Evolutionary conservation across 2,113 vertebrate genomes (phyloP).

Genomic region (Neogale vison): DNA sequence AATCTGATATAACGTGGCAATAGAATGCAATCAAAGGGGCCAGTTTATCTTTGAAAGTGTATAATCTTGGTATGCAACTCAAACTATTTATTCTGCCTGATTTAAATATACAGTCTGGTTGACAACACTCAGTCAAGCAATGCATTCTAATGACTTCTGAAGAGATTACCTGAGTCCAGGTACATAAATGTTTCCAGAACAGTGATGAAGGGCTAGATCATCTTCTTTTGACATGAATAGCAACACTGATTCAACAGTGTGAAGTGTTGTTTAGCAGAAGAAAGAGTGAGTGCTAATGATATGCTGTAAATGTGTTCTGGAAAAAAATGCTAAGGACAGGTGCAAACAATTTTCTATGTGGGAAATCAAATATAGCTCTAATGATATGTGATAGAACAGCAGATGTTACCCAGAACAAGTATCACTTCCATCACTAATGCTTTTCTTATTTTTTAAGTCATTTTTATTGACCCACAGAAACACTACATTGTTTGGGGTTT

Average conservation of each 20-base stretch:
- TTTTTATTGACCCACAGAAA: constrained; percentile 74
- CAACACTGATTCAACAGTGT: constrained; percentile 32
- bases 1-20: background rate
- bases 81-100: constrained; percentile 19
- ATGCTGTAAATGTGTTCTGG: constrained; percentile 68
- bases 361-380: constrained; percentile 67
- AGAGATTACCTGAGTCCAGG: background rate
- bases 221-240: constrained; percentile 63
- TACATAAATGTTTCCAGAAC: background rate
- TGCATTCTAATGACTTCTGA: constrained; percentile 1
- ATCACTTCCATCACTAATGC: constrained; percentile 65
- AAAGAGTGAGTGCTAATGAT: constrained; percentile 73
- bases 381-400: constrained; percentile 60
- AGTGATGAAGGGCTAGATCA: background rate
- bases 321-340: constrained; percentile 63
- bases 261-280: constrained; percentile 61
- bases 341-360: constrained; percentile 76
- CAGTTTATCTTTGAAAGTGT: background rate
- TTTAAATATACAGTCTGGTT: background rate
- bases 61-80: background rate
- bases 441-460: constrained; percentile 68
- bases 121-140: background rate
- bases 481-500: constrained; percentile 65
- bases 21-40: background rate
- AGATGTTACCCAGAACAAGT: constrained; percentile 69